phyloP scores from a whole-genome alignment of 1,140 invertebrate genomes.

The Heliothis virescens region DNA sequence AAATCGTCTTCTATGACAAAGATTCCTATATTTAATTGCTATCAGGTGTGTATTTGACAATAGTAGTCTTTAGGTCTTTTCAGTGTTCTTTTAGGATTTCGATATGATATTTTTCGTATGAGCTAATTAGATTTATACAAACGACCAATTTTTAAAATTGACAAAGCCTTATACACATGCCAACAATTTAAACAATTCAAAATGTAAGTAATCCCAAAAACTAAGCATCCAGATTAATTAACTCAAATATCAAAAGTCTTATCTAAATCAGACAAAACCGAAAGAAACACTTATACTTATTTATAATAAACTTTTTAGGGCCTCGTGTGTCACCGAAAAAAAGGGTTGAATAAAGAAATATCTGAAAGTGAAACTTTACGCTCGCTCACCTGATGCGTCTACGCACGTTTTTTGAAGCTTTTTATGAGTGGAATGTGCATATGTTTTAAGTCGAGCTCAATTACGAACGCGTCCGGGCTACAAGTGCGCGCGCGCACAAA shows the following conservation, averaged over 20 bases:
- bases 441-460: constrained; percentile 62
- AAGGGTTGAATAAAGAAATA: constrained; percentile 61
- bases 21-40: too few relatives aligned
- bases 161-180: too few relatives aligned
- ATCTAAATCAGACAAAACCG: background rate
- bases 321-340: constrained; percentile 57
- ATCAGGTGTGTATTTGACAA: too few relatives aligned
- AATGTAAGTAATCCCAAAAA: too few relatives aligned
- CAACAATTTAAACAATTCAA: too few relatives aligned
- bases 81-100: too few relatives aligned
- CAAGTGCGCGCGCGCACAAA: constrained; percentile 72
- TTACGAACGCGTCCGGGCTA: constrained; percentile 64
- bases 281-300: background rate
- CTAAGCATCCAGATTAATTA: background rate
- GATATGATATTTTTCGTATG: too few relatives aligned
- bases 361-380: constrained; percentile 70
- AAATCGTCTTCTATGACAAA: background rate
- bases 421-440: constrained; percentile 42
- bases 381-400: constrained; percentile 55
- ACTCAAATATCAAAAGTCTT: background rate
- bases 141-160: too few relatives aligned
- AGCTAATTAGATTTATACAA: too few relatives aligned
- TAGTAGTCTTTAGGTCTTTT: too few relatives aligned
- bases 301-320: constrained; percentile 45
- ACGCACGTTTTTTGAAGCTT: constrained; percentile 40